A percentile compares a stretch with the other conserved stretches of the same genome.
These are phyloP conservation scores for mouse (Mus musculus) DNA, from an alignment of 2,113 vertebrate species.

Conservation along the genomic window DNA sequence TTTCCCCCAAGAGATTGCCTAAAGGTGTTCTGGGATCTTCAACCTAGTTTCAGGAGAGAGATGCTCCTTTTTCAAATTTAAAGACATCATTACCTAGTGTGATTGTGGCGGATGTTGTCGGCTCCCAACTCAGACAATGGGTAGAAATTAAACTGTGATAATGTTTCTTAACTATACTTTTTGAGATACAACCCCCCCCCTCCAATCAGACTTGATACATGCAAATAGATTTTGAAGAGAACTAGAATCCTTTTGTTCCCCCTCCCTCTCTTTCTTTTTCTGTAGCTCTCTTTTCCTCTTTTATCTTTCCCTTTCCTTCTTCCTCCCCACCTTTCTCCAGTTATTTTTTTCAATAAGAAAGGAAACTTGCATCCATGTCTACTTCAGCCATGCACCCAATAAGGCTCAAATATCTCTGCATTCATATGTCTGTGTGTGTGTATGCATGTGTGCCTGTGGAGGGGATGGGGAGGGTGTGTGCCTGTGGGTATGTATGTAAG, in stretches of 20 bases:
- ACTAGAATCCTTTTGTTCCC: no score
- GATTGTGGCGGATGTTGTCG: accelerated
- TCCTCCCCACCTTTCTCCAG: neutral
- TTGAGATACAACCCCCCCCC: neutral
- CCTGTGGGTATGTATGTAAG: neutral
- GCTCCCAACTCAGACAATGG: neutral
- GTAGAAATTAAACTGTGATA: neutral
- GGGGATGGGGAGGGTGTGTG: neutral
- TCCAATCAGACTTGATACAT: neutral
- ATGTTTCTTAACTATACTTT: neutral
- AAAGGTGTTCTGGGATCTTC: constrained; percentile 18
- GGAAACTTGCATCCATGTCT: neutral
- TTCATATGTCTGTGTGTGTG: neutral
- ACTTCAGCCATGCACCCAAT: neutral
- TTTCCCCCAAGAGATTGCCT: neutral
- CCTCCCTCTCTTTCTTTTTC: neutral
- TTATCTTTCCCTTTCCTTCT: neutral
- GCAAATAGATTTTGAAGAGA: neutral
- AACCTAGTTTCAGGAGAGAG: constrained; percentile 40
- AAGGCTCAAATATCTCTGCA: no score
- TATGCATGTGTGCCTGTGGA: neutral
- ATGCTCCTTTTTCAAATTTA: neutral
- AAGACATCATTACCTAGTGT: neutral
- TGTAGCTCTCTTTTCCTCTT: neutral
- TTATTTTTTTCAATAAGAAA: constrained; percentile 8